Evolutionary conservation across 2,797 vertebrate genomes (phyloP).

Genomic region (Poeciliopsis presidionis): DNA sequence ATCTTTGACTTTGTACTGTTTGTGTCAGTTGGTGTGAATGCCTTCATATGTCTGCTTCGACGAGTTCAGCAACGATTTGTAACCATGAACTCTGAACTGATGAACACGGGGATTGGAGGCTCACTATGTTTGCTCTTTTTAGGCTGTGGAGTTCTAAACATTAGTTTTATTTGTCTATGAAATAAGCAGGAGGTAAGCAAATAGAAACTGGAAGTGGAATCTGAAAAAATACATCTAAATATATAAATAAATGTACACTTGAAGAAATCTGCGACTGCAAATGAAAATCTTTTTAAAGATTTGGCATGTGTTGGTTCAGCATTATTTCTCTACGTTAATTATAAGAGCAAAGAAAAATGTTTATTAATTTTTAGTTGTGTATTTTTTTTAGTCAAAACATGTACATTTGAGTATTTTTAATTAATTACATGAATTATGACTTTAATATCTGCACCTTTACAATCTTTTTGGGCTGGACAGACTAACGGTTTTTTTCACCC

Average conservation of each 20-base stretch:
- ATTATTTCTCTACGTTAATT: neutral
- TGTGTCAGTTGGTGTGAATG: constrained; percentile 30
- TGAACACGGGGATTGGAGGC: neutral
- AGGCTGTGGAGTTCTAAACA: neutral
- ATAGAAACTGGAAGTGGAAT: neutral
- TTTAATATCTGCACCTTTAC: neutral
- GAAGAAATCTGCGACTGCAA: neutral
- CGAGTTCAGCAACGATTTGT: neutral
- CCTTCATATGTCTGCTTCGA: constrained; percentile 2
- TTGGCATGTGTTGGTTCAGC: neutral
- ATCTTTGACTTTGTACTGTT: constrained; percentile 5
- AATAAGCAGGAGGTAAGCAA: neutral
- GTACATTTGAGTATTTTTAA: neutral
- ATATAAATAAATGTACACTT: neutral
- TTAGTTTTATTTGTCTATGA: neutral
- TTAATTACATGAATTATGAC: neutral
- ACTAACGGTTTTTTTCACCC: neutral
- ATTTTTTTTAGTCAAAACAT: neutral
- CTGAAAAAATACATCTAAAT: neutral
- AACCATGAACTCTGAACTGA: constrained; percentile 8
- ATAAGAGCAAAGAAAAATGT: neutral
- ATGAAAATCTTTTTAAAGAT: neutral
- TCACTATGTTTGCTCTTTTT: neutral
- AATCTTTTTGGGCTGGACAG: neutral
- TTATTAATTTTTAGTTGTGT: neutral